These are phyloP conservation scores for Lepidonotus clava DNA, from an alignment of 2,888 invertebrate genomes.

Conservation along the genomic window DNA sequence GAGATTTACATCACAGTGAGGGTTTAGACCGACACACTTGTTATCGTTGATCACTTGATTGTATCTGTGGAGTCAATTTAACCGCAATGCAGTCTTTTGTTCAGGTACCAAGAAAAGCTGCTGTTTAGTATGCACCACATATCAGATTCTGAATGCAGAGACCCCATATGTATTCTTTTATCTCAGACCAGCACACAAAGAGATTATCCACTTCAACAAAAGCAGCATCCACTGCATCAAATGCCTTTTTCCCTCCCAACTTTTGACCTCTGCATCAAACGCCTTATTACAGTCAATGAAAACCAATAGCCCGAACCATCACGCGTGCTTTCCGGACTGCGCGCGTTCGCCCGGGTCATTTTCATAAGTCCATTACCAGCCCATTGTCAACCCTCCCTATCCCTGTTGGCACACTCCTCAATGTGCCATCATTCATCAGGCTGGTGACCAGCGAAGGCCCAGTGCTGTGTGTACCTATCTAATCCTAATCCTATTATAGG, in stretches of 20 bases:
- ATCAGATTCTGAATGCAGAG: too few species aligned
- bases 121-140: too few species aligned
- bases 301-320: conserved; percentile 20
- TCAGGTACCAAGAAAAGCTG: too few species aligned
- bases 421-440: conserved; percentile 30
- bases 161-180: too few species aligned
- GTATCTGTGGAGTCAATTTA: too few species aligned
- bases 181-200: too few species aligned
- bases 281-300: conserved; percentile 21
- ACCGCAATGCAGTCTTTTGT: too few species aligned
- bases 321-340: neutral
- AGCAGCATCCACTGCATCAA: conserved; percentile 22
- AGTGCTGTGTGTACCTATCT: neutral
- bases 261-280: conserved; percentile 16
- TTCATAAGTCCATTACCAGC: conserved; percentile 37
- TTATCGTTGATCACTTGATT: too few species aligned
- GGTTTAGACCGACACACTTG: too few species aligned
- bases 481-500: conserved; percentile 41
- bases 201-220: too few species aligned
- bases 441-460: neutral
- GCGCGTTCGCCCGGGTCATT: conserved; percentile 28
- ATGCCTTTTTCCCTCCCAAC: conserved; percentile 19
- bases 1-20: too few species aligned
- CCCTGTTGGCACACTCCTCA: conserved; percentile 17
- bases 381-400: neutral